A percentile compares a stretch with the other conserved stretches of the same genome.
phyloP scores from a whole-genome alignment of 1,140 invertebrate species.

The Diachasma alloeum region DNA sequence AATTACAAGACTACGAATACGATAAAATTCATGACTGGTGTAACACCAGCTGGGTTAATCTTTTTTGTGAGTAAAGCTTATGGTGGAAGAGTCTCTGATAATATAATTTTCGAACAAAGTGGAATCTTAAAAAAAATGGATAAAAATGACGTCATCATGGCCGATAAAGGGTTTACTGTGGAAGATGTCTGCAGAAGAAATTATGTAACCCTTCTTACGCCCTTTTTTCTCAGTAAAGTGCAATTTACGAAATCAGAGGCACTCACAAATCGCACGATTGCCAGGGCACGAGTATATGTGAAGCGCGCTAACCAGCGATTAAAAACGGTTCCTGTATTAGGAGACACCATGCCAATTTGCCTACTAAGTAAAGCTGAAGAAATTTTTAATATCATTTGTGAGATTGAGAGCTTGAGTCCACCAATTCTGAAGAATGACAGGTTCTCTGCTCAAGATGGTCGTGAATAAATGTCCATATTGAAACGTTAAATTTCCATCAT shows the following conservation, averaged over 20 bases:
- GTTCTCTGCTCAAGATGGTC: too few relatives aligned
- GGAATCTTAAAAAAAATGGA: constrained; percentile 34
- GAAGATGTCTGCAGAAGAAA: not conserved
- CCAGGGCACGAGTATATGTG: not conserved
- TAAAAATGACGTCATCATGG: not conserved
- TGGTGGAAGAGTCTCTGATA: constrained; percentile 42
- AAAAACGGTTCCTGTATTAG: not conserved
- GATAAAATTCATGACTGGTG: too few relatives aligned
- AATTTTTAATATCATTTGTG: constrained; percentile 3
- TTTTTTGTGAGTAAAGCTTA: too few relatives aligned
- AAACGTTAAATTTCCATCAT: too few relatives aligned
- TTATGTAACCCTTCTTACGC: not conserved
- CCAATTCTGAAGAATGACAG: constrained; percentile 11
- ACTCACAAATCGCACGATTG: not conserved
- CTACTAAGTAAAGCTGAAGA: not conserved
- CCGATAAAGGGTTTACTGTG: too few relatives aligned
- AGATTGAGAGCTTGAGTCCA: not conserved
- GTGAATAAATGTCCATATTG: too few relatives aligned
- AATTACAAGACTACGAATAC: too few relatives aligned
- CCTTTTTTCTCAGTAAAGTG: not conserved
- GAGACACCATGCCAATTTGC: not conserved
- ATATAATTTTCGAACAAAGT: constrained; percentile 36
- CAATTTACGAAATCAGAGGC: constrained; percentile 3
- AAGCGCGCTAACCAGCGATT: not conserved
- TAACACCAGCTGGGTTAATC: constrained; percentile 38